These are phyloP conservation scores for Coronaproctus castanopsis DNA, from an alignment of 2,888 invertebrate genomes.

Conservation along the genomic window DNA sequence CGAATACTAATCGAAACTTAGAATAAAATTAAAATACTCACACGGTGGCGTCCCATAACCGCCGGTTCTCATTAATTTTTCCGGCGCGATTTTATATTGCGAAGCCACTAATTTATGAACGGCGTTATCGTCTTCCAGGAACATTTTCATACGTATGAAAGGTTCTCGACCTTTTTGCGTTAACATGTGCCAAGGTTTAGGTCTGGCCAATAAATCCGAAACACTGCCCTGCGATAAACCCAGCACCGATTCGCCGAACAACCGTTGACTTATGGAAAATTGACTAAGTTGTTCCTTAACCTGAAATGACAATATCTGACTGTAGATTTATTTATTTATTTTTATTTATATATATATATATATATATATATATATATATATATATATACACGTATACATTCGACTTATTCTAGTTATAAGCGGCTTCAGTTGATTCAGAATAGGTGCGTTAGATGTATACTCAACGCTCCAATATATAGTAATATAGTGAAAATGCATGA, in stretches of 20 bases:
- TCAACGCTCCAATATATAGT: no score
- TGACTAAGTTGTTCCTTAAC: conserved; percentile 87
- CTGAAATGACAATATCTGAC: conserved; percentile 25
- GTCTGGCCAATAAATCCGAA: conserved; percentile 85
- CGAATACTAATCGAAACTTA: conserved; percentile 39
- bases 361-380: no score
- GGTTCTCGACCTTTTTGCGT: conserved; percentile 87
- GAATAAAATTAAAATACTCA: no score
- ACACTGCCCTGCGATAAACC: conserved; percentile 93
- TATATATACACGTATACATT: no score
- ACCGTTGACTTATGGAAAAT: conserved; percentile 89
- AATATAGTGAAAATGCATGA: no score
- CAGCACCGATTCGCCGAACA: conserved; percentile 95
- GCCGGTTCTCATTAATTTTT: conserved; percentile 89
- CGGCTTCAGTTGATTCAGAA: no score
- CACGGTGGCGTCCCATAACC: conserved; percentile 59
- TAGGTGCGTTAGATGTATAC: no score
- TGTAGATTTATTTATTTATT: not conserved
- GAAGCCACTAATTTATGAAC: conserved; percentile 88
- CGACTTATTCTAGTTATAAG: no score
- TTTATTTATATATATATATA: no score
- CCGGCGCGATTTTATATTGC: conserved; percentile 94
- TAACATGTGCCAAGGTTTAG: conserved; percentile 98
- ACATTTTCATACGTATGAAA: conserved; percentile 95
- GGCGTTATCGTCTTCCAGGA: conserved; percentile 85